Conservation (phyloP, 2,888 invertebrate genomes). For the Polyommatus iphigenia region DNA sequence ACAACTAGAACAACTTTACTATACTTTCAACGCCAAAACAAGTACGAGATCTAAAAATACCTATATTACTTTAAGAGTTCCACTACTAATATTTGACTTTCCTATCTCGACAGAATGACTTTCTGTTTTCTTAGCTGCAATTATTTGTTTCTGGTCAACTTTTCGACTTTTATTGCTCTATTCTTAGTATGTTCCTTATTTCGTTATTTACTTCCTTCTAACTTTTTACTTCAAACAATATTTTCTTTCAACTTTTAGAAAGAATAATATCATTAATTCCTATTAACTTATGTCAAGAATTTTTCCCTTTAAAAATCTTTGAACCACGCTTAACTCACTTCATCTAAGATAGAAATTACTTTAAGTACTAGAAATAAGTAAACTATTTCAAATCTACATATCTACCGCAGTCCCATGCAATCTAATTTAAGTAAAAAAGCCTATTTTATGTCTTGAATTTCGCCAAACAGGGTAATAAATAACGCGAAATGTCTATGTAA, state of each 20-base stretch:
- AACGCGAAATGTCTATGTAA: conserved; percentile 26
- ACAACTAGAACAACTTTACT: background rate
- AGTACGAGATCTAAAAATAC: background rate
- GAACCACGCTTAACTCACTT: no score
- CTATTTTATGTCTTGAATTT: conserved; percentile 15
- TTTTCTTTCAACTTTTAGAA: background rate
- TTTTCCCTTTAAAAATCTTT: no score
- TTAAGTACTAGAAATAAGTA: no score
- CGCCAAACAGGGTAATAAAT: conserved; percentile 21
- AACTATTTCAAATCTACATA: no score
- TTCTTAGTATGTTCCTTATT: background rate
- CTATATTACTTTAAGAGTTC: background rate
- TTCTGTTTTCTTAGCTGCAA: background rate
- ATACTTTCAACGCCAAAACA: background rate
- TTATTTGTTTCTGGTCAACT: conserved; percentile 17
- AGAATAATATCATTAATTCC: background rate
- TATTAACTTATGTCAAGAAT: no score
- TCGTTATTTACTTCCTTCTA: background rate
- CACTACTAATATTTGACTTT: conserved; percentile 5
- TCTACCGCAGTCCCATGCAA: no score
- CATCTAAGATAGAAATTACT: no score
- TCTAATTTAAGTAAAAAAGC: background rate
- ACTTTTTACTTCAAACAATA: background rate
- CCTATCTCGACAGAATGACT: background rate
- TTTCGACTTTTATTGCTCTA: background rate